A percentile compares a stretch with the other conserved stretches of the same genome.
phyloP scores from a whole-genome alignment of 2,113 vertebrate species.

The Clupea harengus region DNA sequence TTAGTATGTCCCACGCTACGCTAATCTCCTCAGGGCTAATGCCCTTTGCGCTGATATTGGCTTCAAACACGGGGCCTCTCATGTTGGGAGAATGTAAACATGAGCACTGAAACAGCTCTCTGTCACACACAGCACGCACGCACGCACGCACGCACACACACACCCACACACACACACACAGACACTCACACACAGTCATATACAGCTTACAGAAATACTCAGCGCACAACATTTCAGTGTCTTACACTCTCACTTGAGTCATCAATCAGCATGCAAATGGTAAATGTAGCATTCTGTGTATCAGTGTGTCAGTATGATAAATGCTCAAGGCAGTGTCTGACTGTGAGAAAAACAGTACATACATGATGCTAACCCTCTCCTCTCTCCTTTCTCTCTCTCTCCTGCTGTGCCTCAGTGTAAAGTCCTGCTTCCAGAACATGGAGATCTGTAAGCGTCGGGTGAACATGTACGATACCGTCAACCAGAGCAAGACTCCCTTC shows the following conservation, averaged over 20 bases:
- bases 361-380: background rate
- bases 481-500: slow-evolving; percentile 99
- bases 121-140: background rate
- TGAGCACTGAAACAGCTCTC: background rate
- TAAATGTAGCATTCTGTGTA: too few relatives aligned
- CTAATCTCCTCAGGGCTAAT: background rate
- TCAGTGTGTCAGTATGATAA: too few relatives aligned
- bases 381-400: background rate
- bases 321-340: background rate
- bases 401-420: slow-evolving; percentile 77
- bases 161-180: background rate
- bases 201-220: background rate
- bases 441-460: slow-evolving; percentile 96
- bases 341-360: background rate
- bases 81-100: background rate
- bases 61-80: background rate
- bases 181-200: too few relatives aligned
- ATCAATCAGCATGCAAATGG: too few relatives aligned
- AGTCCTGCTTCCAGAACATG: slow-evolving; percentile 99
- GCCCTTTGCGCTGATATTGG: background rate
- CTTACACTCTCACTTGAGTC: background rate
- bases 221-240: background rate
- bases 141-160: background rate
- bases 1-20: background rate
- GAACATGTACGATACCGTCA: slow-evolving; percentile 97